Evolutionary conservation across 2,797 vertebrate species (phyloP).

Genomic region (Neosalanx taihuensis): DNA sequence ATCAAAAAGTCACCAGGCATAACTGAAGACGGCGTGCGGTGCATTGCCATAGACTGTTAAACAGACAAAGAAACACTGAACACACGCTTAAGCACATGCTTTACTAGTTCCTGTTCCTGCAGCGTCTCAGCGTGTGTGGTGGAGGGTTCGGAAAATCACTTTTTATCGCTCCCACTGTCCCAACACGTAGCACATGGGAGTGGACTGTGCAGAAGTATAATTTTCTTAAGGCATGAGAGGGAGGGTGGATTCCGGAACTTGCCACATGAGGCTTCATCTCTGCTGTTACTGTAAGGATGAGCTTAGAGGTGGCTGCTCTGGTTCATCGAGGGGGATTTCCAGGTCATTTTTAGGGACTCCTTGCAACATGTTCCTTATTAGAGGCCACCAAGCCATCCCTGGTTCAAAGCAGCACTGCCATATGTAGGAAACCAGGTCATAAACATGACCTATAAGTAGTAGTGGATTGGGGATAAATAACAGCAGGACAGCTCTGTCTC

Average conservation of each 20-base stretch:
- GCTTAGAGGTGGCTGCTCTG: conserved; percentile 28
- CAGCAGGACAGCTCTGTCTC: conserved; percentile 26
- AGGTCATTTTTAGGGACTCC: conserved; percentile 50
- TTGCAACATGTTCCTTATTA: conserved; percentile 27
- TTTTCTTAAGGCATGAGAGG: conserved; percentile 58
- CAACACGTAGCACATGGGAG: conserved; percentile 48
- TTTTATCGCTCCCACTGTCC: conserved; percentile 45
- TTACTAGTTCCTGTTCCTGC: too few species aligned
- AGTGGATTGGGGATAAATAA: conserved; percentile 32
- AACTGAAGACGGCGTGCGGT: neutral
- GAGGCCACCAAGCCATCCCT: conserved; percentile 28
- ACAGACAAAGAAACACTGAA: neutral
- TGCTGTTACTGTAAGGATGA: conserved; percentile 12
- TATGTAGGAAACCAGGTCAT: conserved; percentile 47
- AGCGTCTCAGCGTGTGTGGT: neutral
- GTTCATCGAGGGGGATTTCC: conserved; percentile 41
- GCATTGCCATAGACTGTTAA: neutral
- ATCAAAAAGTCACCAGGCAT: neutral
- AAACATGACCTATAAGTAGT: conserved; percentile 47
- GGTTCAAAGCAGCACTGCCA: conserved; percentile 39
- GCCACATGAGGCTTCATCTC: conserved; percentile 36
- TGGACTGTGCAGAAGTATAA: conserved; percentile 48
- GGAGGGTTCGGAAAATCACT: neutral
- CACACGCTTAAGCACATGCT: too few species aligned
- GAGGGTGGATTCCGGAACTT: conserved; percentile 52